Conservation (phyloP, 2,797 vertebrate genomes). For the Myotis findleyi region DNA sequence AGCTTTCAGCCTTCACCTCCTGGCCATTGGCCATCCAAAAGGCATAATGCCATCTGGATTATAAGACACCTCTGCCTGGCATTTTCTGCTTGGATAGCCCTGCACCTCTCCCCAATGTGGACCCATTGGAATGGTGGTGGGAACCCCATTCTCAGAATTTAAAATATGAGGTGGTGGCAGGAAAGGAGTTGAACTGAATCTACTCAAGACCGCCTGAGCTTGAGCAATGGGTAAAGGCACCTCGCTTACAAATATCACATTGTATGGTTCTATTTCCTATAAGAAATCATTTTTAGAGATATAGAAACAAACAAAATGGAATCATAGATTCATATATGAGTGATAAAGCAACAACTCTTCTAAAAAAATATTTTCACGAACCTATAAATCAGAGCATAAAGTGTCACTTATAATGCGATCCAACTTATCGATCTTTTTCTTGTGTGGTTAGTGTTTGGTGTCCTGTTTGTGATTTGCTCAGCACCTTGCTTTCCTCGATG, state of each 20-base stretch:
- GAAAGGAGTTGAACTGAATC: not conserved
- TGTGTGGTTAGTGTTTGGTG: not conserved
- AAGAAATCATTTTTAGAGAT: constrained; percentile 19
- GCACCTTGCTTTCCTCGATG: not conserved
- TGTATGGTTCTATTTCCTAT: not conserved
- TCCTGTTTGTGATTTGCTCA: constrained; percentile 21
- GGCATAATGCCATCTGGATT: not conserved
- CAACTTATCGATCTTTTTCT: not conserved
- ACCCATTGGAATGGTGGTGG: not conserved
- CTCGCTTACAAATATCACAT: not conserved
- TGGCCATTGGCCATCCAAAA: not conserved
- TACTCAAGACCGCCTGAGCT: not conserved
- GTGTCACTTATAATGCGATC: not conserved
- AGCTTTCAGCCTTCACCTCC: not conserved
- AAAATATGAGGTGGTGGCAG: not conserved
- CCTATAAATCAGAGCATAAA: not conserved
- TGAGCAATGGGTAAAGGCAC: not conserved
- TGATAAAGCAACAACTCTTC: not conserved
- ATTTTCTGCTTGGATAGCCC: not conserved
- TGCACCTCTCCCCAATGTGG: not conserved
- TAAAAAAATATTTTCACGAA: constrained; percentile 41
- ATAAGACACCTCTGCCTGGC: not conserved
- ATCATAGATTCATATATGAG: not conserved
- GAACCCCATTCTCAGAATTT: not conserved
- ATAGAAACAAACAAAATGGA: not conserved